These are phyloP conservation scores for Sorex fumeus DNA, from an alignment of 2,113 vertebrate genomes.

Conservation along the genomic window DNA sequence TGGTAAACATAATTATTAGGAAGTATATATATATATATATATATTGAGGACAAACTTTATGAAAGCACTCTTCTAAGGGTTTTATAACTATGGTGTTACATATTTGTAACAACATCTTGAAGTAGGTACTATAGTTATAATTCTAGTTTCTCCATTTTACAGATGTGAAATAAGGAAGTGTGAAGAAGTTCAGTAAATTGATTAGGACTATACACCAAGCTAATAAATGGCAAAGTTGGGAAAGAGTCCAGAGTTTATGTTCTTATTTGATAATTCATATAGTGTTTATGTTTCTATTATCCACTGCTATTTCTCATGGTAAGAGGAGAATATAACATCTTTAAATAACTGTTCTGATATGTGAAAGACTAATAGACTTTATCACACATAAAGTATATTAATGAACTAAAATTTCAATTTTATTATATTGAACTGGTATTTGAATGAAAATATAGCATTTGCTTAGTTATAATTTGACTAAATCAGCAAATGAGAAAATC, in stretches of 20 bases:
- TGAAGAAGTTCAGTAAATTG: background rate
- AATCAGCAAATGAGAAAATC: constrained; percentile 51
- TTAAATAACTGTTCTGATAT: background rate
- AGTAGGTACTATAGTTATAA: background rate
- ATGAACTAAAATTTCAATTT: constrained; percentile 7
- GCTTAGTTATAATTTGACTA: constrained; percentile 64
- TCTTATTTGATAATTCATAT: background rate
- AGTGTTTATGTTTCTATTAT: background rate
- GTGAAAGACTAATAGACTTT: background rate
- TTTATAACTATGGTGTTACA: background rate
- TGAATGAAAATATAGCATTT: constrained; percentile 39
- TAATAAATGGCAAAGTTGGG: background rate
- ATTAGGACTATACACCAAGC: background rate
- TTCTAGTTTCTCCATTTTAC: background rate
- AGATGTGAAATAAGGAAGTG: background rate
- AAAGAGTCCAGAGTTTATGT: background rate
- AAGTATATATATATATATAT: background rate
- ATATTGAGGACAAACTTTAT: background rate
- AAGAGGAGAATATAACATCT: background rate
- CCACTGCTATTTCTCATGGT: background rate
- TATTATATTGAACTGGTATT: constrained; percentile 35
- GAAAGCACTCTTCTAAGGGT: background rate
- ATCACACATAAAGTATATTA: background rate
- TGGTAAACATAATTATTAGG: background rate
- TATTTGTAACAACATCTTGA: background rate